phyloP scores from a whole-genome alignment of 2,113 vertebrate genomes.

The Chamaea fasciata region DNA sequence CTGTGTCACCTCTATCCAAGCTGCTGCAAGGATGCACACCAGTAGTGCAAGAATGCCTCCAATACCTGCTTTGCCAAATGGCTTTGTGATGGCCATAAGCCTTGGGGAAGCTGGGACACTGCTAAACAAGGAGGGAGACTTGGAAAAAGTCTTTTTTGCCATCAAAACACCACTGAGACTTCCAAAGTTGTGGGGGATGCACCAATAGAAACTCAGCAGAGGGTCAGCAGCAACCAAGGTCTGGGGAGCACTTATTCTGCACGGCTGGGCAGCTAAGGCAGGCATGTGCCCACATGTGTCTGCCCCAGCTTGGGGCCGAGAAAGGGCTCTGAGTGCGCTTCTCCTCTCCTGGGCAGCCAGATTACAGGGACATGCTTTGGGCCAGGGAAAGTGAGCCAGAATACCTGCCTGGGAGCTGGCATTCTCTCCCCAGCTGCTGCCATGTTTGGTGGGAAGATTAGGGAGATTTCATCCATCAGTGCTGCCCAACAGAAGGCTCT shows the following conservation, averaged over 20 bases:
- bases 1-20: not conserved
- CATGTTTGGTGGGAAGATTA: not conserved
- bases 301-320: accelerated
- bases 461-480: not conserved
- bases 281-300: accelerated
- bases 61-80: not conserved
- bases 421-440: not conserved
- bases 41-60: not conserved
- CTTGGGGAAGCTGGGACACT: not conserved
- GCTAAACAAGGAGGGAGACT: not conserved
- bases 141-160: not conserved
- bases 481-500: accelerated
- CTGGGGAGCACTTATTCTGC: not conserved
- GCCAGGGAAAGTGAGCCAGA: not conserved
- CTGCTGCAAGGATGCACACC: not conserved
- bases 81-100: not conserved
- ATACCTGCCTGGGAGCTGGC: not conserved
- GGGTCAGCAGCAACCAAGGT: not conserved
- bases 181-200: not conserved
- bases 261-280: accelerated
- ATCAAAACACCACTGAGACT: not conserved
- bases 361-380: not conserved
- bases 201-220: not conserved
- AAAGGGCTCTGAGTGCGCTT: not conserved
- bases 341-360: not conserved